phyloP scores from a whole-genome alignment of 2,888 invertebrate species.

The Ectropis crepuscularia region DNA sequence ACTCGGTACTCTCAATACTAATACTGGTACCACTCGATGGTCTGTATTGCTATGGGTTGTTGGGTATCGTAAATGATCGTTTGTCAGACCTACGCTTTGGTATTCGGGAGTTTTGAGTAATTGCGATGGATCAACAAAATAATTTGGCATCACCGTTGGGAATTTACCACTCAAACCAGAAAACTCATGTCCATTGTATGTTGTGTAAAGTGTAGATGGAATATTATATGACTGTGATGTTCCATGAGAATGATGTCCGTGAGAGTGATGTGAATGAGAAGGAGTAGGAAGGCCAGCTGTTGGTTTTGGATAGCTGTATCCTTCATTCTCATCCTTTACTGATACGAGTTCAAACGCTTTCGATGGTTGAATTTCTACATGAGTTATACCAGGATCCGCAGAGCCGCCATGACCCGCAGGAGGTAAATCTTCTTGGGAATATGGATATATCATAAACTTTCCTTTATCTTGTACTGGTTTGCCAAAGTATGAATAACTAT shows the following conservation, averaged over 20 bases:
- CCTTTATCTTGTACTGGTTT: slow-evolving; percentile 74
- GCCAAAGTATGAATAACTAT: slow-evolving; percentile 80
- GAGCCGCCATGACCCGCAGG: slow-evolving; percentile 49
- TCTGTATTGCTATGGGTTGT: slow-evolving; percentile 57
- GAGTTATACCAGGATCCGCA: slow-evolving; percentile 53
- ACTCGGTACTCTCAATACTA: slow-evolving; percentile 84
- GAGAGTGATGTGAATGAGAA: slow-evolving; percentile 45
- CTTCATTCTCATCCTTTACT: slow-evolving; percentile 63
- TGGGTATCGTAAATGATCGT: slow-evolving; percentile 73
- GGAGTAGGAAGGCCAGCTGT: slow-evolving; percentile 59
- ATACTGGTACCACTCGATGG: slow-evolving; percentile 82
- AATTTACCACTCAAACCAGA: slow-evolving; percentile 76
- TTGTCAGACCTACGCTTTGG: slow-evolving; percentile 79
- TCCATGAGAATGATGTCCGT: slow-evolving; percentile 39
- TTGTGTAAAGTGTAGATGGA: slow-evolving; percentile 74
- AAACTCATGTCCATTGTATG: slow-evolving; percentile 77
- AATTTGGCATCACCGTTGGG: slow-evolving; percentile 77
- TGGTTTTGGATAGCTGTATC: slow-evolving; percentile 68
- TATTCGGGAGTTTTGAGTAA: slow-evolving; percentile 75
- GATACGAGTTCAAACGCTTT: slow-evolving; percentile 81
- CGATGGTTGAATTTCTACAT: slow-evolving; percentile 85
- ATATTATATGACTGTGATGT: slow-evolving; percentile 29
- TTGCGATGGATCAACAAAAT: slow-evolving; percentile 75
- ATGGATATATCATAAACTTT: slow-evolving; percentile 88
- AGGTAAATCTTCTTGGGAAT: slow-evolving; percentile 88